Conservation (phyloP, 2,888 invertebrate genomes). For the Nephrotoma guestfalica region DNA sequence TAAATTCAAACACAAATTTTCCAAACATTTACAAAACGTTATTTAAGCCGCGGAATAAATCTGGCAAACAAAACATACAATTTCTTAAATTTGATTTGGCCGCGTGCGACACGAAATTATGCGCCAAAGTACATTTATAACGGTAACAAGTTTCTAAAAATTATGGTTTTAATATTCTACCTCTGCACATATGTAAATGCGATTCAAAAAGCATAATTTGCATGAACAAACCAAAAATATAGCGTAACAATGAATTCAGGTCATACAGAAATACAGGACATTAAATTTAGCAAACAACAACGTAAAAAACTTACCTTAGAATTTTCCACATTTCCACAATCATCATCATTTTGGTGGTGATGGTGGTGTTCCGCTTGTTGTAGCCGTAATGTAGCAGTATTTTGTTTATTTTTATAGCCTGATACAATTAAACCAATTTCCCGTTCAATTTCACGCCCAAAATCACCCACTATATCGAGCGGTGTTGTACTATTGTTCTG, state of each 20-base stretch:
- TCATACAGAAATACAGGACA: neutral
- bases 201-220: neutral
- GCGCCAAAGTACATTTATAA: neutral
- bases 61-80: neutral
- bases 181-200: neutral
- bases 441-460: slow-evolving; percentile 26
- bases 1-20: no score
- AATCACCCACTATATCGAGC: slow-evolving; percentile 28
- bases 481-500: slow-evolving; percentile 18
- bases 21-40: no score
- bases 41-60: no score
- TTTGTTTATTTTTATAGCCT: slow-evolving; percentile 19
- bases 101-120: neutral
- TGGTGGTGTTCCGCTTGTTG: neutral
- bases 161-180: neutral
- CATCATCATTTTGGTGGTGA: neutral
- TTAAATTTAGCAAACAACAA: neutral
- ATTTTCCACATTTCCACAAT: neutral
- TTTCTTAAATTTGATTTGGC: neutral
- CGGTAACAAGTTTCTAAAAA: neutral
- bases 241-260: neutral
- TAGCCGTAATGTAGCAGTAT: neutral
- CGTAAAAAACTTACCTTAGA: neutral
- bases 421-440: slow-evolving; percentile 27
- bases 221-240: neutral